Evolutionary conservation across 2,797 vertebrate species (phyloP).

Genomic region (Esox masquinongy): DNA sequence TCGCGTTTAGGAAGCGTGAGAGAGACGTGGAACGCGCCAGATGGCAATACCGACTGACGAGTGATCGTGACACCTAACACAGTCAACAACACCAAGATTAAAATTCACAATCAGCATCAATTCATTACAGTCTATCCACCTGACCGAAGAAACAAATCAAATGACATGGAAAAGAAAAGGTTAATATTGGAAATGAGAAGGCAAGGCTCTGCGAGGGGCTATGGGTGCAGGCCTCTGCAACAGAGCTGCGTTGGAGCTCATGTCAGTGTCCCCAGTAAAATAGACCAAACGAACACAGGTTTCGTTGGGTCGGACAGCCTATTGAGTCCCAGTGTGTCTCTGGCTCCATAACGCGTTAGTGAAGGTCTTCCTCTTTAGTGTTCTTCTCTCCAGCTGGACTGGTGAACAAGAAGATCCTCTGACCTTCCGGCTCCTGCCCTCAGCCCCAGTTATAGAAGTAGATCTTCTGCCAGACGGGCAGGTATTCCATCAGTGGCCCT

Average conservation of each 20-base stretch:
- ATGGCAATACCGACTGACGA: background rate
- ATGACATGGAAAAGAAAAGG: background rate
- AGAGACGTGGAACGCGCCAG: too few relatives aligned
- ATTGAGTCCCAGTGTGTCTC: background rate
- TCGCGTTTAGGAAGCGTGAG: too few relatives aligned
- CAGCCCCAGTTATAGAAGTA: conserved; percentile 99
- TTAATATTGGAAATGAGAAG: background rate
- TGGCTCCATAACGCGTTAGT: background rate
- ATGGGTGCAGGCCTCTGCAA: background rate
- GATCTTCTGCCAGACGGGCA: conserved; percentile 97
- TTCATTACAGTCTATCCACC: background rate
- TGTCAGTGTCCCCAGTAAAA: background rate
- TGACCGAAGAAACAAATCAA: background rate
- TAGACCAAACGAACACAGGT: background rate
- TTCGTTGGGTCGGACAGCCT: background rate
- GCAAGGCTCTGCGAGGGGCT: background rate
- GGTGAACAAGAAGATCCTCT: conserved; percentile 16
- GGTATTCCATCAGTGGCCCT: conserved; percentile 97
- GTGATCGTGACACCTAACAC: background rate
- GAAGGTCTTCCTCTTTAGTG: background rate
- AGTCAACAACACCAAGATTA: background rate
- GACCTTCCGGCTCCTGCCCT: conserved; percentile 34
- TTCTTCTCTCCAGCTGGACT: conserved; percentile 5
- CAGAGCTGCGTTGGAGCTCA: background rate
- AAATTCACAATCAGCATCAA: background rate